Base-by-base conservation (phyloP, 1,140 invertebrate species). In the Propsilocerus akamusi region DNA sequence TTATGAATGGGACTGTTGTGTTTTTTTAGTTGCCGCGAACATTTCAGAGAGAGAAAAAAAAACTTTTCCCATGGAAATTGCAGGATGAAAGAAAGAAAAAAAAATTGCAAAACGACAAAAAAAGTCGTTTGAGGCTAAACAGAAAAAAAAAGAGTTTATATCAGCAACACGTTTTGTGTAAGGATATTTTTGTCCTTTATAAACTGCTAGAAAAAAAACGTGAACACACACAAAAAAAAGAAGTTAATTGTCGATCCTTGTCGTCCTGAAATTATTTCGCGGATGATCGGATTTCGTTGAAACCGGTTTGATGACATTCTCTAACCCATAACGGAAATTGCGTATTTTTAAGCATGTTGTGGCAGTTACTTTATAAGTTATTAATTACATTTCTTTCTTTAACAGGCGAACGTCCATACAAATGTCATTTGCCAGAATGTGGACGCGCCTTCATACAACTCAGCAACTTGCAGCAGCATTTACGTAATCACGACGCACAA, bases 401-500 rank as follows among this genome's bases (percentile, higher is more conserved):
- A n/a, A 26, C 73, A 96, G 93, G 91, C 60, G 92, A 95, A 72
- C 79, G 92, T 57, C 93, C 93, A 8, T 97, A 96, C 74, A 90
- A 93, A 70, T 97, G 93, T 69, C 88, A 94, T 64, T 74, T 95
- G 58, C 86, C 89, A 25, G 90, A 95, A 60, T 97, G 93, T 68
- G 90, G 90, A 23, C 75, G 91, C 57, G 90, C 91, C 51, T 97
- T 97, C 71, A 96, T 96, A 63, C 93, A 97, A 71, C 76, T 97
- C 58, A 95, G 91, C 25, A 97, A 97, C 69, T 78, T 97, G 10
- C 92, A 97, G 64, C 93, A 97, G 63, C 93, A 97, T 66, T 77
- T 97, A 54, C 74, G 92, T 53, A 97, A 95, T 70, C 93, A 97
- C 69, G 92, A 96, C 61, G 87, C 89, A 49, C 90, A 95, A 67